Conservation (phyloP, 1,140 invertebrate species). For the Drosophila lacteicornis region DNA sequence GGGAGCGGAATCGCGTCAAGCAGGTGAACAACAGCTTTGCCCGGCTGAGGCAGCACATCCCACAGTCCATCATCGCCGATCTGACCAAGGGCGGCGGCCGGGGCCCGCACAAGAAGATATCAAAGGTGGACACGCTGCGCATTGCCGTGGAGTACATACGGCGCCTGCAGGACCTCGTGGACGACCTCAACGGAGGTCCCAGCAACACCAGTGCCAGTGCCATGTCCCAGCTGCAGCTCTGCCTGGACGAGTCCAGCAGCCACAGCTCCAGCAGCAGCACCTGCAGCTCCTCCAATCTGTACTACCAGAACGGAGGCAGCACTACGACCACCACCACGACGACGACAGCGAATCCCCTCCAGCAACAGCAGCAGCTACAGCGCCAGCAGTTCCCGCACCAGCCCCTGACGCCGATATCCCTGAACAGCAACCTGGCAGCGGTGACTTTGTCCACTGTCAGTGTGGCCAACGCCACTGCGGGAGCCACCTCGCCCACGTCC, state of each 20-base stretch:
- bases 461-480: background rate
- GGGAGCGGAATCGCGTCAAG: conserved; percentile 97
- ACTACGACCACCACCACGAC: conserved; percentile 85
- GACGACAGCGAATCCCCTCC: conserved; percentile 85
- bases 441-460: background rate
- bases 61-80: conserved; percentile 90
- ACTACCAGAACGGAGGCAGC: conserved; percentile 15
- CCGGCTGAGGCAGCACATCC: conserved; percentile 94
- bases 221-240: conserved; percentile 57
- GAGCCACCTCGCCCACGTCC: conserved; percentile 89
- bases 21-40: conserved; percentile 98
- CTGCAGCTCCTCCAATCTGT: conserved; percentile 48
- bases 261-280: conserved; percentile 82
- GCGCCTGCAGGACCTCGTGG: conserved; percentile 93
- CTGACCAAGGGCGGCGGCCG: conserved; percentile 88
- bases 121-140: conserved; percentile 97
- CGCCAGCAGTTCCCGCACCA: conserved; percentile 71
- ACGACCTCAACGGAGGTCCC: conserved; percentile 85
- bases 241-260: conserved; percentile 86
- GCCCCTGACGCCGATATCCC: conserved; percentile 61
- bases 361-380: conserved; percentile 74
- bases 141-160: conserved; percentile 98
- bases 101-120: conserved; percentile 93
- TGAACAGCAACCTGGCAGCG: conserved; percentile 55
- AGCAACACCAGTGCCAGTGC: conserved; percentile 1